Evolutionary conservation across 1,140 invertebrate species (phyloP).

Genomic region (Apis mellifera): DNA sequence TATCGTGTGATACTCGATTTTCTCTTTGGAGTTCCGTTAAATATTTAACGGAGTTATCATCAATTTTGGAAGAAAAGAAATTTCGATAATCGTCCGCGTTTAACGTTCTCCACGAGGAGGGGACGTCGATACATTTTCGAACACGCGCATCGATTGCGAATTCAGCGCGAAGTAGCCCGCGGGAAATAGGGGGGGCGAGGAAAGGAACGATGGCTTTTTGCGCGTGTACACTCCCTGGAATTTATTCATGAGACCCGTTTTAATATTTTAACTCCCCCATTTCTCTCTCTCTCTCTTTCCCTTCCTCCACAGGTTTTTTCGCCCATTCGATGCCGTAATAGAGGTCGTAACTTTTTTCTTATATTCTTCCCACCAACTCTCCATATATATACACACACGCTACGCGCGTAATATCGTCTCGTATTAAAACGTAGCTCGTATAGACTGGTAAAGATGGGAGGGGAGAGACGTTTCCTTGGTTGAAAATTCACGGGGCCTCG

Average conservation of each 20-base stretch:
- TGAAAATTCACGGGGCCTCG: not conserved
- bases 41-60: not conserved
- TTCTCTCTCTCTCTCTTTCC: not conserved
- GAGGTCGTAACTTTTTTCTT: no score
- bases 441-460: not conserved
- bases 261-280: not conserved
- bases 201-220: not conserved
- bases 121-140: conserved; percentile 27
- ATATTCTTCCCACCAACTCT: no score
- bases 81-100: no score
- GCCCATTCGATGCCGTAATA: not conserved
- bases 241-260: conserved; percentile 4
- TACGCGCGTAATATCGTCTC: not conserved
- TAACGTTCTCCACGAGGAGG: not conserved
- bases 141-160: conserved; percentile 45
- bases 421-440: not conserved
- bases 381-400: no score
- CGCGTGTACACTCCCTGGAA: not conserved
- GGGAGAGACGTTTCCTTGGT: not conserved
- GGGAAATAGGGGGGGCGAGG: conserved; percentile 12
- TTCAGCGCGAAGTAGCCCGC: conserved; percentile 48
- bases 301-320: no score
- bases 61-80: not conserved
- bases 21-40: not conserved
- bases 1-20: no score